Evolutionary conservation across 2,888 invertebrate genomes (phyloP).

Genomic region (Acanthosepion pharaonis): DNA sequence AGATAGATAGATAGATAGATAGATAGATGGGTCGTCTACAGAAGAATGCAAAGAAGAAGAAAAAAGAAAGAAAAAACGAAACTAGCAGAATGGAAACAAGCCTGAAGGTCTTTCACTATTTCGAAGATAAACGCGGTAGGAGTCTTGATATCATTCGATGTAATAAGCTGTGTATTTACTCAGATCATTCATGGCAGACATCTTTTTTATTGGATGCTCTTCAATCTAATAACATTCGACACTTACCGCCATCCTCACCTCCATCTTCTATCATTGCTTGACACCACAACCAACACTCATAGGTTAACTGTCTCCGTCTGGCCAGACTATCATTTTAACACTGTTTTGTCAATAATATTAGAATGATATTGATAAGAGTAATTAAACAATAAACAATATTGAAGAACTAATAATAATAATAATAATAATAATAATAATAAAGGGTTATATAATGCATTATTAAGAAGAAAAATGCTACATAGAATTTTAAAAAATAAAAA

Average conservation of each 20-base stretch:
- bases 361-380: no score
- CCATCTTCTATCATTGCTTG: not conserved
- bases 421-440: no score
- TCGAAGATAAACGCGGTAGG: not conserved
- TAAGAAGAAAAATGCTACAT: no score
- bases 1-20: no score
- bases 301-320: not conserved
- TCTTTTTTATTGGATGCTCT: not conserved
- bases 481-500: no score
- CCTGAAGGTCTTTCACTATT: not conserved
- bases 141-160: not conserved
- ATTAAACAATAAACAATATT: no score
- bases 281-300: not conserved
- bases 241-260: not conserved
- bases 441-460: no score
- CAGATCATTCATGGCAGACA: not conserved
- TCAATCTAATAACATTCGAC: not conserved
- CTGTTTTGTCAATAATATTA: not conserved
- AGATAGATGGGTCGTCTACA: no score
- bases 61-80: not conserved
- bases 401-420: no score
- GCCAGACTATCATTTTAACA: not conserved
- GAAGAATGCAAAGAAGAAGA: not conserved
- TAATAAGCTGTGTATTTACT: not conserved
- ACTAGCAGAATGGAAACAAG: not conserved